Evolutionary conservation across 30 jellyfish, hydroid and myxozoan genomes (phyloP).

Genomic region (Cassiopea andromeda): DNA sequence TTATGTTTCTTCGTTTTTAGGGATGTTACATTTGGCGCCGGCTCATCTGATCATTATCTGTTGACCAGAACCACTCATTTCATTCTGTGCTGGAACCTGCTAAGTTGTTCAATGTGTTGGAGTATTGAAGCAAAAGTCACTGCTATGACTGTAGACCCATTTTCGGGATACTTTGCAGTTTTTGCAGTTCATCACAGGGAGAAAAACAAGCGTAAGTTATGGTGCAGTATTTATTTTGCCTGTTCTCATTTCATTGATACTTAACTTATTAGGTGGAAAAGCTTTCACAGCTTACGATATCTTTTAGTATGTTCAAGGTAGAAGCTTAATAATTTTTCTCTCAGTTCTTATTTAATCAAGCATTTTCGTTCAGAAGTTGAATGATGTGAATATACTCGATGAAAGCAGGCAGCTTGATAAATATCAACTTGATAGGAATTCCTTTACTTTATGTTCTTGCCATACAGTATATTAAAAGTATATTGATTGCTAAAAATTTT

Average conservation of each 20-base stretch:
- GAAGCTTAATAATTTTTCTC: too few species aligned
- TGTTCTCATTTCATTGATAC: too few species aligned
- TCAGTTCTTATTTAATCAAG: too few species aligned
- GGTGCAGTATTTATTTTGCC: background rate
- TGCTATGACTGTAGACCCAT: constrained; percentile 77
- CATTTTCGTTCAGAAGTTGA: too few species aligned
- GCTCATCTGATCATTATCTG: constrained; percentile 72
- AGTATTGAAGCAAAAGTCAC: constrained; percentile 56
- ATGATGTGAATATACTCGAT: too few species aligned
- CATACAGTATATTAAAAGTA: background rate
- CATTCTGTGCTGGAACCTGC: constrained; percentile 79
- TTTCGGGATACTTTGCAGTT: constrained; percentile 68
- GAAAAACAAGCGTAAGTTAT: constrained; percentile 43
- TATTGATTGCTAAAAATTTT: background rate
- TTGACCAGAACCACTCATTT: constrained; percentile 73
- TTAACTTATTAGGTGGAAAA: too few species aligned
- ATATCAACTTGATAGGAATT: too few species aligned
- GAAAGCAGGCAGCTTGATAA: too few species aligned
- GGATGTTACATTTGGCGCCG: constrained; percentile 68
- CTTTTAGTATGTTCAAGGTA: too few species aligned
- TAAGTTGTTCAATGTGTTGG: constrained; percentile 77
- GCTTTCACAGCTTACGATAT: too few species aligned
- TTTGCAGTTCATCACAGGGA: constrained; percentile 28
- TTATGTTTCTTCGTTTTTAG: background rate
- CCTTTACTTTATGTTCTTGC: too few species aligned